Evolutionary conservation across 2,113 vertebrate species (phyloP).

Genomic region (Oriolus oriolus): DNA sequence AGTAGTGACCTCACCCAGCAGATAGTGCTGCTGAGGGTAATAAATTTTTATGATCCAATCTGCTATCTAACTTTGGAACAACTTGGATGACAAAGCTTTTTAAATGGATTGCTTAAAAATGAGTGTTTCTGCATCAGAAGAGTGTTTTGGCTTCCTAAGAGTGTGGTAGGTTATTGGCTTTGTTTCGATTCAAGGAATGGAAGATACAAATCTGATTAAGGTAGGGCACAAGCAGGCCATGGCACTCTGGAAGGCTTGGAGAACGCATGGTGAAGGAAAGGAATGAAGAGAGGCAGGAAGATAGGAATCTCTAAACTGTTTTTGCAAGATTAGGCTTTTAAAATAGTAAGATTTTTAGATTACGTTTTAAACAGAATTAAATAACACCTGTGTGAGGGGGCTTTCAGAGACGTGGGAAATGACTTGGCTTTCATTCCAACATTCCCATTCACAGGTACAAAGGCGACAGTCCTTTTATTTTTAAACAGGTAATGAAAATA

Average conservation of each 20-base stretch:
- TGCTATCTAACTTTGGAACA: neutral
- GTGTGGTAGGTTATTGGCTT: neutral
- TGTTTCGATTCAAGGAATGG: neutral
- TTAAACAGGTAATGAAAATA: neutral
- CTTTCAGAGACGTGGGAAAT: neutral
- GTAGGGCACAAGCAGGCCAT: neutral
- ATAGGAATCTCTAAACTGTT: neutral
- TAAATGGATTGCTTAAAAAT: neutral
- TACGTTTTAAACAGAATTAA: neutral
- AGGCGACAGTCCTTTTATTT: accelerated
- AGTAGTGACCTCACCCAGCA: neutral
- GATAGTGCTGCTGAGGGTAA: neutral
- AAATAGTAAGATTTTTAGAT: neutral
- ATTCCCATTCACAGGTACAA: neutral
- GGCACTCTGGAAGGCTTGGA: neutral
- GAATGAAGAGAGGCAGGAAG: neutral
- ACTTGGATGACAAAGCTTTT: neutral
- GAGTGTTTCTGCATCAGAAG: neutral
- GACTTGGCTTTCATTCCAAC: neutral
- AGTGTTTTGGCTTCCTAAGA: neutral
- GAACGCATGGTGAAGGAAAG: neutral
- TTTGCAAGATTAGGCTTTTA: neutral
- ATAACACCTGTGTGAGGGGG: accelerated
- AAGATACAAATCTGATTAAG: neutral
- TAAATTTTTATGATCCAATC: slow-evolving; percentile 16